phyloP scores from a whole-genome alignment of 2,113 vertebrate genomes.

The Pyxicephalus adspersus region DNA sequence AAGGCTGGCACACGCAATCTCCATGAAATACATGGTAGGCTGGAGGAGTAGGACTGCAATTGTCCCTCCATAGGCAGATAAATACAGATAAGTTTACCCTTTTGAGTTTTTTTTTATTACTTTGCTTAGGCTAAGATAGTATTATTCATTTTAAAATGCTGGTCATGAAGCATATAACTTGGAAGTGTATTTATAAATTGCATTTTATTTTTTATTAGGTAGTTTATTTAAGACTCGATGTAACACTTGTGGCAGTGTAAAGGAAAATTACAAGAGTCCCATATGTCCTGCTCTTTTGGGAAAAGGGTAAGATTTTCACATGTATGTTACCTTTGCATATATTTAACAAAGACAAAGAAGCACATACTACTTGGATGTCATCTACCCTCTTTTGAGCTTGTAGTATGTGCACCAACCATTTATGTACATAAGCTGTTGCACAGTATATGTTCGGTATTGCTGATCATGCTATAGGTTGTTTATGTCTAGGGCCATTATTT shows the following conservation, averaged over 20 bases:
- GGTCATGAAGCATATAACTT: background rate
- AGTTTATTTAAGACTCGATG: constrained; percentile 94
- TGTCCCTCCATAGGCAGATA: background rate
- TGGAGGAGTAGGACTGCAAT: too few relatives aligned
- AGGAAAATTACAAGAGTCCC: constrained; percentile 84
- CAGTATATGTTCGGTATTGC: too few relatives aligned
- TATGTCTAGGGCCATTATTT: too few relatives aligned
- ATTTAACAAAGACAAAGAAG: too few relatives aligned
- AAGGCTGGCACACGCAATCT: constrained; percentile 90
- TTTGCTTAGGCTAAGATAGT: background rate
- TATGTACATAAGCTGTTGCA: too few relatives aligned
- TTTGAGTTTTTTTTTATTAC: background rate
- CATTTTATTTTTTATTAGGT: constrained; percentile 72
- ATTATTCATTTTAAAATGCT: background rate
- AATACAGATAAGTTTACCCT: too few relatives aligned
- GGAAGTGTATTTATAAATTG: background rate
- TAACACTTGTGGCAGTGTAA: constrained; percentile 84
- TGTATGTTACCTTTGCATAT: background rate
- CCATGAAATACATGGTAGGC: constrained; percentile 90
- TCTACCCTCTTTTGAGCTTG: too few relatives aligned
- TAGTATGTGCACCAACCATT: too few relatives aligned
- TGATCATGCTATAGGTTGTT: too few relatives aligned
- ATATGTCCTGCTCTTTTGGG: constrained; percentile 84
- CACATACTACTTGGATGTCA: too few relatives aligned
- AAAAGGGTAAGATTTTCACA: constrained; percentile 83